Evolutionary conservation across 2,113 vertebrate genomes (phyloP).

Genomic region (Atractosteus spatula): DNA sequence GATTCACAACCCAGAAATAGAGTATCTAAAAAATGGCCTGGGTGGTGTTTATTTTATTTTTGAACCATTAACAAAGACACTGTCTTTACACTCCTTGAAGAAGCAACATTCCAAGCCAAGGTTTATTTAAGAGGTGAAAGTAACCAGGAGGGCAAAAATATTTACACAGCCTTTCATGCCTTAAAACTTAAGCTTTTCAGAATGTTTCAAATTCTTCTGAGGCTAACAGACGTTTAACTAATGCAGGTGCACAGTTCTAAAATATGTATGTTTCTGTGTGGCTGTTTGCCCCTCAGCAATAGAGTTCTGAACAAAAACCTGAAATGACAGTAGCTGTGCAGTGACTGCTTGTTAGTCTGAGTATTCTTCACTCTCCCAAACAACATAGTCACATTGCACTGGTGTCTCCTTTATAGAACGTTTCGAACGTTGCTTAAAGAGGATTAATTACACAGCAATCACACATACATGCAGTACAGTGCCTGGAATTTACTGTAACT

Average conservation of each 20-base stretch:
- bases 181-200: constrained; percentile 8
- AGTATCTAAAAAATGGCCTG: too few relatives aligned
- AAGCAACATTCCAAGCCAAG: not conserved
- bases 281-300: constrained; percentile 16
- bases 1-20: too few relatives aligned
- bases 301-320: not conserved
- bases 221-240: constrained; percentile 12
- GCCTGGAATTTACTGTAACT: too few relatives aligned
- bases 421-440: too few relatives aligned
- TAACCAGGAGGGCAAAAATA: constrained; percentile 12
- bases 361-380: not conserved
- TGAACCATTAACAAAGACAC: not conserved
- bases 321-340: not conserved
- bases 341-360: not conserved
- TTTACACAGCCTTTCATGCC: constrained; percentile 37
- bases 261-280: not conserved
- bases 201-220: constrained; percentile 34
- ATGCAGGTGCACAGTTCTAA: constrained; percentile 34
- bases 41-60: not conserved
- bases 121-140: constrained; percentile 19
- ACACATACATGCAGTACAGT: too few relatives aligned
- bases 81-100: not conserved
- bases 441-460: too few relatives aligned
- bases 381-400: too few relatives aligned
- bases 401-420: too few relatives aligned